These are phyloP conservation scores for Microctenopoma stevenorrisi DNA, from an alignment of 2,797 vertebrate genomes.

Conservation along the genomic window DNA sequence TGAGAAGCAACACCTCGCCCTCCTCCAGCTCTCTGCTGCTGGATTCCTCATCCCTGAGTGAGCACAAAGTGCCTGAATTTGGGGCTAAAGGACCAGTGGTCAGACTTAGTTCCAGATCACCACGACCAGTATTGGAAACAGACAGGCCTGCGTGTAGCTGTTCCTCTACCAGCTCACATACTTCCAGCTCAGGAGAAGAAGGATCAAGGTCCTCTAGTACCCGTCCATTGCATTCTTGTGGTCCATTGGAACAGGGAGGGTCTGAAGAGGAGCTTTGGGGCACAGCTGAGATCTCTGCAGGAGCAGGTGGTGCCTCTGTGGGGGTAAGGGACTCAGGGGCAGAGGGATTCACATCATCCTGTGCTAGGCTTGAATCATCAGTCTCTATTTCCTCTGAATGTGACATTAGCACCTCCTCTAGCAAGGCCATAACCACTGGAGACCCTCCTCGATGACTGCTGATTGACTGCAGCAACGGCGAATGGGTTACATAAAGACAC, in stretches of 20 bases:
- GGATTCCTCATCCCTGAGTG: slow-evolving; percentile 87
- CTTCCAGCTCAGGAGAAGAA: slow-evolving; percentile 80
- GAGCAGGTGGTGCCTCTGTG: slow-evolving; percentile 90
- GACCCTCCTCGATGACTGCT: slow-evolving; percentile 89
- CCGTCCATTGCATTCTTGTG: slow-evolving; percentile 90
- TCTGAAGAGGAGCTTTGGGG: slow-evolving; percentile 82
- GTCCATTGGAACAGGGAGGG: slow-evolving; percentile 84
- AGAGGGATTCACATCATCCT: slow-evolving; percentile 61
- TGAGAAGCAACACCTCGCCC: slow-evolving; percentile 91
- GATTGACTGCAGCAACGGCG: slow-evolving; percentile 89
- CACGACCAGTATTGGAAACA: slow-evolving; percentile 66
- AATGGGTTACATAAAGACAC: slow-evolving; percentile 93
- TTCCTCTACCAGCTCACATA: slow-evolving; percentile 88
- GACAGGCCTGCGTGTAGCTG: slow-evolving; percentile 70
- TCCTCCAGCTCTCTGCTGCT: slow-evolving; percentile 89
- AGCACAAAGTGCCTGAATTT: slow-evolving; percentile 81
- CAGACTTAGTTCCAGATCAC: slow-evolving; percentile 71
- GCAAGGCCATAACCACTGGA: slow-evolving; percentile 90
- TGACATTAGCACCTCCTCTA: slow-evolving; percentile 90
- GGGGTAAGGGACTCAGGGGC: slow-evolving; percentile 85
- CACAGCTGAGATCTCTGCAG: slow-evolving; percentile 82
- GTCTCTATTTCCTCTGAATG: slow-evolving; percentile 75
- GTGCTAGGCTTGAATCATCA: slow-evolving; percentile 62
- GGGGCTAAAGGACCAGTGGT: slow-evolving; percentile 74
- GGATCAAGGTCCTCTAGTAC: slow-evolving; percentile 87